A percentile compares a stretch with the other conserved stretches of the same genome.
Evolutionary conservation across 2,888 invertebrate genomes (phyloP).

Genomic region (Anoplius nigerrimus): DNA sequence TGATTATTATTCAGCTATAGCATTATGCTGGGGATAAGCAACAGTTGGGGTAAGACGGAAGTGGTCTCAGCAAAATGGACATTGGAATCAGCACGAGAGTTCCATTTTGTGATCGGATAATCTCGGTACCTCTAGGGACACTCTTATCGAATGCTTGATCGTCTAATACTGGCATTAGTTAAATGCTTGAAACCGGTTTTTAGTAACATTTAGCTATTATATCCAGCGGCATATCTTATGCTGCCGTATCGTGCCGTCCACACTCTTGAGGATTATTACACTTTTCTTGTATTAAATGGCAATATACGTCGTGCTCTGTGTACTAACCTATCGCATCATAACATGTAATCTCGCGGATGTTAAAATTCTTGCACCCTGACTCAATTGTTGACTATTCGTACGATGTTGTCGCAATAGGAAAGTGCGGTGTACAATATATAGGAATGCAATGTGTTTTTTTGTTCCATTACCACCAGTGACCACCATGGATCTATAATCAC

Average conservation of each 20-base stretch:
- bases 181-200: conserved; percentile 59
- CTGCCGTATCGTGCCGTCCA: conserved; percentile 37
- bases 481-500: too few species aligned
- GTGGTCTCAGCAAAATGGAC: conserved; percentile 45
- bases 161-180: conserved; percentile 58
- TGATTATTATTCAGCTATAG: conserved; percentile 41
- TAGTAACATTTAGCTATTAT: conserved; percentile 57
- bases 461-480: too few species aligned
- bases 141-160: conserved; percentile 52
- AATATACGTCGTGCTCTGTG: conserved; percentile 37
- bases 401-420: background rate
- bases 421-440: too few species aligned
- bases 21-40: conserved; percentile 30
- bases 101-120: conserved; percentile 49
- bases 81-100: conserved; percentile 47
- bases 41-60: conserved; percentile 45
- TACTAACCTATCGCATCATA: conserved; percentile 41
- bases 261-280: conserved; percentile 48
- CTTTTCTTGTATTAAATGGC: conserved; percentile 43
- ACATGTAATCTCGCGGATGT: conserved; percentile 30
- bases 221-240: conserved; percentile 42
- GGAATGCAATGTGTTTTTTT: too few species aligned
- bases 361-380: conserved; percentile 21
- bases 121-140: conserved; percentile 40
- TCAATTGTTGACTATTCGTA: background rate